A percentile compares a stretch with the other conserved stretches of the same genome.
Conservation (phyloP, 2,888 invertebrate species). For the Odontothrips loti region DNA sequence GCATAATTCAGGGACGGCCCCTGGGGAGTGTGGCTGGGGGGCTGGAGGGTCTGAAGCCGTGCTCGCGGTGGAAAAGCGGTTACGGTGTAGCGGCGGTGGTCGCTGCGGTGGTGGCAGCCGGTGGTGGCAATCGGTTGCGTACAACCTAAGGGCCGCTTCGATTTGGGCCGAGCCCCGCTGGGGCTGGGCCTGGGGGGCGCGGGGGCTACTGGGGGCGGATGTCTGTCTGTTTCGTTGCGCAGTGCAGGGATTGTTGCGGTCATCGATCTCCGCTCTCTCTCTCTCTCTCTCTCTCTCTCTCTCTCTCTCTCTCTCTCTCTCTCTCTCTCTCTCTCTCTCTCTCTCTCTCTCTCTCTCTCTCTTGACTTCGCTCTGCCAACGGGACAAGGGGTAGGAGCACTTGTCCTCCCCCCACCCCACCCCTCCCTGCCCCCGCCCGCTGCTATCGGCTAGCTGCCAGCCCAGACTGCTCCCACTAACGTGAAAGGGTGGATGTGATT, state of each 20-base stretch:
- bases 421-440: not conserved
- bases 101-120: too few relatives aligned
- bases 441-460: not conserved
- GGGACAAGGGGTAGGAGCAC: not conserved
- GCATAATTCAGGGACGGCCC: too few relatives aligned
- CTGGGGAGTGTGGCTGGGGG: too few relatives aligned
- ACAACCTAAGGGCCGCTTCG: too few relatives aligned
- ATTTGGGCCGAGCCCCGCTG: not conserved
- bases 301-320: constrained; percentile 14
- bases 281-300: not conserved
- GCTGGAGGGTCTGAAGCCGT: too few relatives aligned
- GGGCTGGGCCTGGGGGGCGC: not conserved
- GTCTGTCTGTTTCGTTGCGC: not conserved
- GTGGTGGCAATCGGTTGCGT: too few relatives aligned
- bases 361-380: too few relatives aligned
- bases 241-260: constrained; percentile 1
- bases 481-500: not conserved
- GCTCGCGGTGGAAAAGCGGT: too few relatives aligned
- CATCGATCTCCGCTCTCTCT: not conserved
- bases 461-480: too few relatives aligned
- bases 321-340: constrained; percentile 17
- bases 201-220: not conserved
- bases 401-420: not conserved
- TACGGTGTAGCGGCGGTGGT: too few relatives aligned
- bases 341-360: too few relatives aligned